Evolutionary conservation across 2,888 invertebrate genomes (phyloP), one percentile per base, ranked within the genome.

Genomic region (Agonopterix subpropinquella): DNA sequence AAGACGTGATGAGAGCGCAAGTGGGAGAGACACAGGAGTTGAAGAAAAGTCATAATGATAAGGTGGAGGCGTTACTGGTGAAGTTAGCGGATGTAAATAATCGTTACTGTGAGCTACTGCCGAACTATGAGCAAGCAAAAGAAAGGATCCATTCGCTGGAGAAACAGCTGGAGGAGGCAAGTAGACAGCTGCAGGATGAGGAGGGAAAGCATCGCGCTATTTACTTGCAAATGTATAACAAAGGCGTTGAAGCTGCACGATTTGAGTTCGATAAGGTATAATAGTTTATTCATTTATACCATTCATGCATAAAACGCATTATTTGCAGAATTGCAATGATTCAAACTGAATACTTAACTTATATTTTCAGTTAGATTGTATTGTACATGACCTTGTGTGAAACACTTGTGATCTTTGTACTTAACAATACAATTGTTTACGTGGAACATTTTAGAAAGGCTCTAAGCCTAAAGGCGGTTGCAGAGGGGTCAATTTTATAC

Each of bases 211-310:
- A 95, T 65, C 93, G 93, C 64, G 90, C 94, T 64, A 91, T 93
- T 85, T 95, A 95, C 80, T 87, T 95, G 71, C 92, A 95, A 77
- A 94, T 95, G 94, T 95, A 94, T 79, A 92, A 92, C 65, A 94
- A 95, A 81, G 95, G 94, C 36, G 92, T 94, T 65, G 93, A 94
- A 71, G 93, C 94, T n/a, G 94, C 94, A 47, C 91, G 91, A 65
- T 90, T 92, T 73, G 92, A 93, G 67, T 89, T 91, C 62, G 92
- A 93, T 67, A 92, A 93, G 90, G 94, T 94, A 81, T 28, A 28
- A 43, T 53, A 47, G 49, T 44, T 28, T 28, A 28, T 28, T 28
- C 5, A 28, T 28, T 28, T 7, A 7, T 54, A 50, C 45, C 15
- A 28, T 28, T 28, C 28, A 28, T 28, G 28, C 28, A 10, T 39